phyloP scores from a whole-genome alignment of 2,113 vertebrate species.

The Sminthopsis crassicaudata region DNA sequence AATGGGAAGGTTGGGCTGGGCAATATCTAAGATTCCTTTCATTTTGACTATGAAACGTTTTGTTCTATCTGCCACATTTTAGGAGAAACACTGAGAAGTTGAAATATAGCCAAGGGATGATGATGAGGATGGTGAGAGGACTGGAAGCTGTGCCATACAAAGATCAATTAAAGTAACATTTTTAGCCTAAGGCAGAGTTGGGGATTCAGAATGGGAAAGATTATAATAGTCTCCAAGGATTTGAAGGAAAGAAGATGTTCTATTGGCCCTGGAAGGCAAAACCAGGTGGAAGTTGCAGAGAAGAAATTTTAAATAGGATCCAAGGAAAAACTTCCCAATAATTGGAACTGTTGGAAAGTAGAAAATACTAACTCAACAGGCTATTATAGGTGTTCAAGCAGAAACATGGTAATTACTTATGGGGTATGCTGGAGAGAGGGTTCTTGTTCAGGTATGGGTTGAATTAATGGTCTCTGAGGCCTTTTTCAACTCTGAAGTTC shows the following conservation, averaged over 20 bases:
- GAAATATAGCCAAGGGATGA: neutral
- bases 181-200: neutral
- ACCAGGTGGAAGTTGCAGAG: neutral
- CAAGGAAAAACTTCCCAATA: neutral
- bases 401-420: neutral
- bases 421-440: neutral
- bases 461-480: neutral
- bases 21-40: neutral
- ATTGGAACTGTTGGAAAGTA: neutral
- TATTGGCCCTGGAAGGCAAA: neutral
- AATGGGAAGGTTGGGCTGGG: neutral
- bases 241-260: neutral
- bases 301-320: neutral
- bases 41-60: neutral
- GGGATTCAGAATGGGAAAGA: neutral
- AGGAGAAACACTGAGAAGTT: neutral
- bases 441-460: neutral
- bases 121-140: neutral
- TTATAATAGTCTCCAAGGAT: neutral
- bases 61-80: neutral
- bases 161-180: neutral
- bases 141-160: neutral
- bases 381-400: neutral
- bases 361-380: neutral
- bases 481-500: neutral